Evolutionary conservation across 2,113 vertebrate species (phyloP), one percentile per base, ranked within the genome.

Genomic region (Mobula birostris): DNA sequence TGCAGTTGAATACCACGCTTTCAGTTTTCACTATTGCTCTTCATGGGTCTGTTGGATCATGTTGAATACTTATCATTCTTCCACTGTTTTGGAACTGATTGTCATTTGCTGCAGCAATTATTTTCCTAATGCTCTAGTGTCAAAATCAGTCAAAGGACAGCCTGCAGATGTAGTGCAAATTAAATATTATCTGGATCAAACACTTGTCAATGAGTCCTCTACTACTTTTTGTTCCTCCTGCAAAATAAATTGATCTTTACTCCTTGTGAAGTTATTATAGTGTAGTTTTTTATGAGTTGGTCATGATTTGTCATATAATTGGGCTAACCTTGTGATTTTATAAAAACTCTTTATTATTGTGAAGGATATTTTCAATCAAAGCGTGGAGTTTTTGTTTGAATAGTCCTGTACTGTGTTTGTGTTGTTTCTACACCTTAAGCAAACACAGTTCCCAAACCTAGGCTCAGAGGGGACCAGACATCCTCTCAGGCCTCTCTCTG

Each of bases 1-100:
- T 90, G 61, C 21, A 21, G 12, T 61, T 66, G 85, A 61, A 90
- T 90, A 32, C 66, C 61, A 66, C 85, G 61, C 63, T 90, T 90
- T 90, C 85, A 68, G 32, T 66, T 90, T 66, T 29, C 61, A 66
- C 29, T 12, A 8, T 88, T 68, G 9, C 40, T 61, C 27, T 90
- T 32, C 32, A n/a, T n/a, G 29, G 29, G 61, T 90, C 5, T 32
- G 61, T 90, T 90, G 85, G 58, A 90, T 90, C 61, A n/a, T n/a
- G 85, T 68, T 90, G 61, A 90, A 90, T 90, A 66, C 61, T n/a
- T 90, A 58, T 66, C 85, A 90, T 90, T 90, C 85, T 36, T 32
- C 63, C 61, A 19, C 61, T 90, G 15, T 66, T 90, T 90, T 90
- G n/a, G 85, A 90, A 90, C 61, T 90, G 85, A 66, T 90, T 68